Evolutionary conservation across 2,797 vertebrate species (phyloP), one percentile per base, ranked within the genome.

Genomic region (Cyprinella venusta): DNA sequence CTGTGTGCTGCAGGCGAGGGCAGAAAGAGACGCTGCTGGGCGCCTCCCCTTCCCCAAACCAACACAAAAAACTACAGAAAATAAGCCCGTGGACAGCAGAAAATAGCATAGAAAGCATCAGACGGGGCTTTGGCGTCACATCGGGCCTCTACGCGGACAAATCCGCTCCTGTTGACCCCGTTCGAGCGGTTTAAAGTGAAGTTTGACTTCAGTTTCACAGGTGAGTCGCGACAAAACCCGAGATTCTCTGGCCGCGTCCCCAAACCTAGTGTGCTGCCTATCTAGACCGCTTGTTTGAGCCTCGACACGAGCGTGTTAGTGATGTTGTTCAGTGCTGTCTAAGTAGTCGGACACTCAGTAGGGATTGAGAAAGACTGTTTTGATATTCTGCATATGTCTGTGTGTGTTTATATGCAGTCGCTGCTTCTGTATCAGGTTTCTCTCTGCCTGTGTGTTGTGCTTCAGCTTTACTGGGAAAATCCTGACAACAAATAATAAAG

Each of bases 41-140:
- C 48, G 63, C 84, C 80, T 77, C 80, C 74, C 74, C 80, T 77
- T 79, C 76, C n/a, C 76, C 21, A 63, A 72, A 71, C 45, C 68
- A 45, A 56, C 56, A 79, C 80, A 82, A 71, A 82, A 77, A 84
- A 61, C 52, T 42, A 48, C 71, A 36, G 5, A 63, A 76, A 81
- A 64, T 24, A 21, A 18, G 4, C 12, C 69, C 18, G 12, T 30
- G 15, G 3, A 13, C 40, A 2, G 26, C 54, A 36, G 52, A 80
- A n/a, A 48, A 30, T 26, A 30, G 13, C 26, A 3, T n/a, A 6
- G 6, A 50, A 3, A 16, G 3, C 61, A 5, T 2, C 79, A 1
- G 26, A 72, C 77, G 48, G 26, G 63, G 61, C 30, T 52, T n/a
- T 15, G 0, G 12, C 79, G 6, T 36, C 21, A 15, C n/a, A 65